These are phyloP conservation scores for Gymnopithys bicolor DNA, from an alignment of 2,797 vertebrate genomes.

Conservation along the genomic window DNA sequence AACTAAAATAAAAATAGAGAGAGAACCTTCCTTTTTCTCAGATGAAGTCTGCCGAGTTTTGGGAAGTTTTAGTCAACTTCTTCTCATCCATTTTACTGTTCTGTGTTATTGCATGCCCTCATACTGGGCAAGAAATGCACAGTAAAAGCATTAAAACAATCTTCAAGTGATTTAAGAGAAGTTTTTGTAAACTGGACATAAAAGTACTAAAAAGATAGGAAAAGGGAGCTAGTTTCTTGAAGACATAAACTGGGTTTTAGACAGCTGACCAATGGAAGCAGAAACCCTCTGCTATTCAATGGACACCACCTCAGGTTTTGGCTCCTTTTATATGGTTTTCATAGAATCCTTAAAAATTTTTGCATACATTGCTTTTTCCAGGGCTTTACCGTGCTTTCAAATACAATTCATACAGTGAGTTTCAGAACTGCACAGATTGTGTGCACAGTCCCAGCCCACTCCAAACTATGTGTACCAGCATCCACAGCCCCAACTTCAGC, in stretches of 20 bases:
- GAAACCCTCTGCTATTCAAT: neutral
- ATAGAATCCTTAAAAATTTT: neutral
- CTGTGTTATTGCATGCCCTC: neutral
- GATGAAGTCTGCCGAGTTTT: constrained; percentile 1
- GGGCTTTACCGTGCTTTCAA: neutral
- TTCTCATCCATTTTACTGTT: neutral
- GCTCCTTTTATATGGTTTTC: neutral
- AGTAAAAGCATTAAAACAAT: neutral
- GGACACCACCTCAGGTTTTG: neutral
- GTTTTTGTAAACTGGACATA: neutral
- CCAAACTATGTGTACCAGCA: accelerated
- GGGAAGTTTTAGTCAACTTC: neutral
- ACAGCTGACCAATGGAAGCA: neutral
- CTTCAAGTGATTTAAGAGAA: neutral
- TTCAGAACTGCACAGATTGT: neutral
- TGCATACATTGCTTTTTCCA: neutral
- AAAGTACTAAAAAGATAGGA: neutral
- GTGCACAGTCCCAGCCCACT: neutral
- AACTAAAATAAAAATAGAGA: constrained; percentile 45
- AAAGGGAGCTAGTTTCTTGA: neutral
- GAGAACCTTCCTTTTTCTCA: neutral
- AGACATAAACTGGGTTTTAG: neutral
- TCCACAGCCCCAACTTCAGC: neutral
- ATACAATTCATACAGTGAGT: neutral
- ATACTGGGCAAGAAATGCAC: neutral